phyloP scores from a whole-genome alignment of 2,797 vertebrate genomes.

The Anguilla marmorata region DNA sequence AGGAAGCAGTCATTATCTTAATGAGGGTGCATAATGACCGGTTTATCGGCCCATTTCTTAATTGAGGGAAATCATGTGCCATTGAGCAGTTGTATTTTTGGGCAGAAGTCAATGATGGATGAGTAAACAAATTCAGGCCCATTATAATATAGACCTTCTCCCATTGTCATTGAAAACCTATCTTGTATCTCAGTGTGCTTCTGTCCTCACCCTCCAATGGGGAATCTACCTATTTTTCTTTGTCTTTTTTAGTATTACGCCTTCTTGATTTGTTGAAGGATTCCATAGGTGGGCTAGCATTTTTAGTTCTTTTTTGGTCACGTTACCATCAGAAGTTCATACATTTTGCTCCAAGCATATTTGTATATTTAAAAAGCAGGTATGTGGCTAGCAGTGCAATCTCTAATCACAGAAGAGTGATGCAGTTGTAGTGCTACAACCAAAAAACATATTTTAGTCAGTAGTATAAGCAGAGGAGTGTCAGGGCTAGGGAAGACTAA shows the following conservation, averaged over 20 bases:
- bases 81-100: constrained; percentile 16
- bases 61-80: constrained; percentile 1
- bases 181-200: background rate
- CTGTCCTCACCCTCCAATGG: background rate
- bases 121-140: background rate
- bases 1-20: constrained; percentile 4
- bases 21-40: constrained; percentile 18
- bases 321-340: background rate
- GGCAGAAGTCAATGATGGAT: background rate
- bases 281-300: background rate
- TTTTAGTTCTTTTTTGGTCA: background rate
- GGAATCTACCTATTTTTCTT: background rate
- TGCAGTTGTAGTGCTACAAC: too few species aligned
- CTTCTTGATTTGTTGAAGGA: background rate
- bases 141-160: background rate
- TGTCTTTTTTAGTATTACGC: background rate
- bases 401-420: too few species aligned
- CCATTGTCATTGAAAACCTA: background rate
- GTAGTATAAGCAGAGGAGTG: too few species aligned
- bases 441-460: too few species aligned
- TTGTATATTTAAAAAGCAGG: background rate
- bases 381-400: background rate
- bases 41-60: background rate
- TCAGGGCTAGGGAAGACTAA: too few species aligned
- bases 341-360: background rate